These are phyloP conservation scores for Oncorhynchus mykiss DNA, from an alignment of 2,113 vertebrate species.

Conservation along the genomic window DNA sequence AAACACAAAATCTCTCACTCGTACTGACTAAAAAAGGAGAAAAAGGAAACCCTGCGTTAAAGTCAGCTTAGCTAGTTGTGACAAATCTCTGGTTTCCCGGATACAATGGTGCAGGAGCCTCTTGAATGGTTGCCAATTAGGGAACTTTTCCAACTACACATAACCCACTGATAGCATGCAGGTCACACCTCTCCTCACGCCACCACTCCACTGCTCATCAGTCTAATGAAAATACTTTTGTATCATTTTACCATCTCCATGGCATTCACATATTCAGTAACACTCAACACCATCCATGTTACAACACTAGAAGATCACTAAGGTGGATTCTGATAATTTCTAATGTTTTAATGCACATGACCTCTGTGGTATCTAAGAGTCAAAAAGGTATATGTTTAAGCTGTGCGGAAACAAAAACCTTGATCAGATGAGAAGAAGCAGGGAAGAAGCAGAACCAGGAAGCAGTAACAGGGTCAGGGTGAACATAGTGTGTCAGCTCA, in stretches of 20 bases:
- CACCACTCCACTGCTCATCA: background rate
- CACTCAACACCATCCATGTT: too few relatives aligned
- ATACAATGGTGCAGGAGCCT: background rate
- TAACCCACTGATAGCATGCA: background rate
- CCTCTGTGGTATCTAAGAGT: too few relatives aligned
- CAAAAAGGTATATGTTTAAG: background rate
- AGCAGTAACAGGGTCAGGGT: too few relatives aligned
- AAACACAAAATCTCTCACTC: background rate
- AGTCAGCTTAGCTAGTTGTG: slow-evolving; percentile 10
- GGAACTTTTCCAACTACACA: background rate
- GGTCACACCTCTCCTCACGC: background rate
- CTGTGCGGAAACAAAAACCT: background rate
- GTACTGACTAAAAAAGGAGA: background rate
- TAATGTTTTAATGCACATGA: too few relatives aligned
- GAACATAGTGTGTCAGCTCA: too few relatives aligned
- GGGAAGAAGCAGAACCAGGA: too few relatives aligned
- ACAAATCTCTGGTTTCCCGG: slow-evolving; percentile 8
- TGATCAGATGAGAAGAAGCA: background rate
- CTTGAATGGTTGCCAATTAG: background rate
- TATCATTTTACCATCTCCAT: too few relatives aligned
- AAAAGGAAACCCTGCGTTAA: background rate
- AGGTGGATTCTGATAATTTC: too few relatives aligned
- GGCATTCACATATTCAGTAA: too few relatives aligned
- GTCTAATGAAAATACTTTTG: background rate
- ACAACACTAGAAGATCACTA: too few relatives aligned